Evolutionary conservation across 2,888 invertebrate genomes (phyloP), one percentile per base, ranked within the genome.

Genomic region (Glomeris marginata): DNA sequence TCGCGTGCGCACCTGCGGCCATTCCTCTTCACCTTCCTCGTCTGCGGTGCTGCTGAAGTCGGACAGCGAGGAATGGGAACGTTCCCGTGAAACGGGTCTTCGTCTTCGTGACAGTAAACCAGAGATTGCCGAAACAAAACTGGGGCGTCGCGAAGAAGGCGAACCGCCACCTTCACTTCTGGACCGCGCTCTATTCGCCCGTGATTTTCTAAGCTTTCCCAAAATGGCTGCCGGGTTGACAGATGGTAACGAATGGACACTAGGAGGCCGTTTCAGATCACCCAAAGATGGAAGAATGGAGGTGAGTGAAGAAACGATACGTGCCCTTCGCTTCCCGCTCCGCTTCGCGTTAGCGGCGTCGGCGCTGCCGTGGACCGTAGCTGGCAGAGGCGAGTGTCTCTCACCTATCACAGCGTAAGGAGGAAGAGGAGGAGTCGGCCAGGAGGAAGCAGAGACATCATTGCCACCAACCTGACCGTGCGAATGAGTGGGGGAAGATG

Each of bases 81-180:
- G 33, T 1, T 34, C 18, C 2, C 41, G 41, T n/a, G 28, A 59
- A 33, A 75, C 74, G 66, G 77, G 78, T 59, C 80, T 67, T 63
- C 84, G 82, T 0, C 86, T 86, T 69, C 86, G 87, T 65, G 85
- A 84, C 58, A 88, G 69, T 54, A 88, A 77, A 20, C 84, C 85
- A 1, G 84, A 85, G 68, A 88, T 80, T 1, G 86, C 86, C 0
- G 84, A 80, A 0, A 85, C 84, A 47, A 88, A 71, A 4, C 47
- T 52, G 20, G 45, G 22, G 15, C 52, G 36, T 5, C 45, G 37
- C 15, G 46, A 34, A 11, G 46, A 37, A 6, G 43, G 44, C 16
- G 40, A 42, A 8, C 37, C 35, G 3, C 40, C 37, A 11, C 50
- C 42, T 18, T 44, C 45, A 28, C 44, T 37, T 15, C 47, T 41